Base-by-base conservation (phyloP, 2,888 invertebrate species). In the Philopedon plagiatum region DNA sequence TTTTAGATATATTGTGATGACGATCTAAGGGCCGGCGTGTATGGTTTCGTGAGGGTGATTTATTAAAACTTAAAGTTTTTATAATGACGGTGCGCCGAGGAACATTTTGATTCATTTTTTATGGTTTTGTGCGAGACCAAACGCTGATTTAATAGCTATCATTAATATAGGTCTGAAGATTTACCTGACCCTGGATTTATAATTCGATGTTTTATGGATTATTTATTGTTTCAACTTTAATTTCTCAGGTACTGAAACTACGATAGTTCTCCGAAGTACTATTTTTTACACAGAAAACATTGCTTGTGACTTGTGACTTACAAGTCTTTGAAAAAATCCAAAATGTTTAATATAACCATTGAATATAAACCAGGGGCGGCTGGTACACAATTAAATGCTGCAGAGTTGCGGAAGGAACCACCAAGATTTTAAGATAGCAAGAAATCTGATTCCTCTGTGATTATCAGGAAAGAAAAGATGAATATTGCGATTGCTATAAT, bases 61-160 rank as follows among this genome's bases (percentile, higher is more conserved):
- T 61, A 61, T 61, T 61, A 61, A 62, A 44, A 34, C 49, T 34
- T 62, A 62, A 62, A 62, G 62, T 62, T 62, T 62, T 63, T 63
- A 63, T 63, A 63, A 63, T 63, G 63, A 63, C 63, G 63, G 63
- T 63, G 39, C 51, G 63, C 63, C 63, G 63, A 15, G 11, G 37
- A 63, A 63, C 51, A 39, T 63, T 63, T 61, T 61, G 61, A 61
- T 61, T 66, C 66, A 66, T 66, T 66, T 66, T 66, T 66, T 66
- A 66, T 58, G 66, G 66, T 56, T 58, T 58, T 58, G 66, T 66
- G 66, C 66, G 66, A 66, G 66, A 66, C 66, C 66, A 66, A 66
- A 66, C 66, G 58, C 58, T 66, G 66, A 66, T 66, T 66, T 66
- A 66, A 66, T 66, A 49, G 66, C 66, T 58, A 66, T 66, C 66